These are phyloP conservation scores for Leptoteleia sp. DNA, from an alignment of 1,140 invertebrate genomes.

Conservation along the genomic window DNA sequence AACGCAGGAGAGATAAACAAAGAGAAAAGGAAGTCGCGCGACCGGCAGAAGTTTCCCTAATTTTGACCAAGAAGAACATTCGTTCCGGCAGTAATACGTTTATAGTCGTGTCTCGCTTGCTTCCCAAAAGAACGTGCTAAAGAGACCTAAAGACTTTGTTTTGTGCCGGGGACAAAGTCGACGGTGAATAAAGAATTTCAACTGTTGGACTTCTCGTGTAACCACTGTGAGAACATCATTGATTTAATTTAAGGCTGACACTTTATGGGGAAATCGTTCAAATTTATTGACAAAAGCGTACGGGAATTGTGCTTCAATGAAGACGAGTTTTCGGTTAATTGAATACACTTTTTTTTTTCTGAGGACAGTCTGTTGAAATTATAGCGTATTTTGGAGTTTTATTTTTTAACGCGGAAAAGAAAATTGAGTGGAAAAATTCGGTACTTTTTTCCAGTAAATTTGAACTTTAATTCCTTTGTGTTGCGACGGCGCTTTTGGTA, in stretches of 20 bases:
- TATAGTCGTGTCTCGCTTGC: conserved; percentile 68
- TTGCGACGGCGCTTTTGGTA: too few relatives aligned
- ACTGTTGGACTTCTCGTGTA: conserved; percentile 20
- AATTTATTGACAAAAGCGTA: conserved; percentile 16
- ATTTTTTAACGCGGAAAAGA: too few relatives aligned
- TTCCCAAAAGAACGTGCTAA: conserved; percentile 67
- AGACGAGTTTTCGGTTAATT: neutral
- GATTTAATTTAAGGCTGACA: conserved; percentile 39
- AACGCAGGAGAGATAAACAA: conserved; percentile 55
- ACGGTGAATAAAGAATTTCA: conserved; percentile 48
- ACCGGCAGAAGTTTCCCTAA: conserved; percentile 72
- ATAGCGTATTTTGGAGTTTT: too few relatives aligned
- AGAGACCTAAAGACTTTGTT: conserved; percentile 73
- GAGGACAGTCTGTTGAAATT: too few relatives aligned
- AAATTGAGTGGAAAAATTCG: too few relatives aligned
- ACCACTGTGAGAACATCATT: conserved; percentile 42
- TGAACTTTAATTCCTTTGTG: too few relatives aligned
- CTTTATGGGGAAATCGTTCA: conserved; percentile 15
- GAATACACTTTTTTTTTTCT: too few relatives aligned
- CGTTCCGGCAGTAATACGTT: conserved; percentile 77
- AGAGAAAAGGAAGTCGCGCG: conserved; percentile 61
- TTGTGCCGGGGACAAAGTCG: conserved; percentile 58
- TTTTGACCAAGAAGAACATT: conserved; percentile 71
- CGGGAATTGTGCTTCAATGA: conserved; percentile 13
- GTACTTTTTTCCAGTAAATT: too few relatives aligned